Base-by-base conservation (phyloP, 2,113 vertebrate species). In the Hyla sarda region DNA sequence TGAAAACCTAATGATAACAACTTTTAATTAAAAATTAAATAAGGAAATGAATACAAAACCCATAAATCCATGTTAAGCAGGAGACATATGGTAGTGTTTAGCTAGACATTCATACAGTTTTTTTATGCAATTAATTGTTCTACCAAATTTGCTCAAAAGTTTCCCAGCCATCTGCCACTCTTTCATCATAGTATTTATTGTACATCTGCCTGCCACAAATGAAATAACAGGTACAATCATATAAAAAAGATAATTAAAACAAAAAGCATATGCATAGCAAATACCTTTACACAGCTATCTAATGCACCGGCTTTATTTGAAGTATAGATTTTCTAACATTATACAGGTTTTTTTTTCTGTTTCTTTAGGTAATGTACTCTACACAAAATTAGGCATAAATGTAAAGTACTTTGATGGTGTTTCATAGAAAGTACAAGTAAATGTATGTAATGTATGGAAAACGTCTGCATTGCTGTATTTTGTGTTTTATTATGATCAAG, bases 101-200 rank as follows among this genome's bases (percentile, higher is more conserved):
- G 13, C 25, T 50, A 76, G 14, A 50, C 5, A 50, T 71, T 41
- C 5, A 71, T 34, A 34, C 19, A 37, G 21, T 37, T 11, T 37
- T 71, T 71, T 71, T 37, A 23, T 52, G n/a, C 73, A 76, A 28
- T 75, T 50, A 76, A 48, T 74, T 74, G 37, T 74, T 17, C 12
- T 74, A 74, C 1, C 32, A 74, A 74, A 25, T 74, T 9, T 74
- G 34, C 37, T 48, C 2, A 14, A 74, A 16, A 50, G 73, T 48
- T 50, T 50, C 8, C 47, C 13, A 37, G 23, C 73, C 25, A 50
- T 30, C 73, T 30, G 47, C n/a, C 47, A 50, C 37, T 76, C 41
- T 75, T 50, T 75, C 73, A 74, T 74, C 72, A 50, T 50, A 13
- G 41, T 48, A 74, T 76, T 48, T 76, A 50, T 52, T 16, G 19